Percentiles rank a stretch among this genome's conserved stretches.
phyloP scores from a whole-genome alignment of 2,797 vertebrate species.

The Graptemys geographica region DNA sequence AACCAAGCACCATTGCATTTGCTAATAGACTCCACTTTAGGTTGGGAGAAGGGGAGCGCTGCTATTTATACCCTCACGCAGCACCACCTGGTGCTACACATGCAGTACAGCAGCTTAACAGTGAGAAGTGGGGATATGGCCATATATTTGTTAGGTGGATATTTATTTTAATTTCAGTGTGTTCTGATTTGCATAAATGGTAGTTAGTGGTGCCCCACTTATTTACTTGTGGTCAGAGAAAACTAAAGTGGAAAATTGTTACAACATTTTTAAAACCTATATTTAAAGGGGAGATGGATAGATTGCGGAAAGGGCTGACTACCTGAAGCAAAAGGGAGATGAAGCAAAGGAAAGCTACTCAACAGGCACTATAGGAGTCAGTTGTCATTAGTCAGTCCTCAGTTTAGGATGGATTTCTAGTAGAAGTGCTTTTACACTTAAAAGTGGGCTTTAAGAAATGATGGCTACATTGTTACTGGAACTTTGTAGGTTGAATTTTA shows the following conservation, averaged over 20 bases:
- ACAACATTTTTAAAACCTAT: neutral
- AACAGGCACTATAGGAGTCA: neutral
- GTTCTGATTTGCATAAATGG: neutral
- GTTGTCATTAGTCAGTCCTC: neutral
- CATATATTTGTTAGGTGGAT: neutral
- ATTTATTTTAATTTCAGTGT: neutral
- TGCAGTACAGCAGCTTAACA: neutral
- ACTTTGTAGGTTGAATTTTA: neutral
- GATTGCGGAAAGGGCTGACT: neutral
- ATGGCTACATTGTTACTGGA: neutral
- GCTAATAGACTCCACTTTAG: neutral
- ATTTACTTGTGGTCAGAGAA: neutral
- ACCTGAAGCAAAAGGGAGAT: neutral
- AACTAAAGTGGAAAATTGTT: slow-evolving; percentile 10
- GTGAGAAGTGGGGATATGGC: neutral
- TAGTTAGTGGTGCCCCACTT: neutral
- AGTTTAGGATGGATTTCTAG: neutral
- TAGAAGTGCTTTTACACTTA: neutral
- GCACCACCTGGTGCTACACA: slow-evolving; percentile 28
- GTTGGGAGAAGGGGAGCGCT: neutral
- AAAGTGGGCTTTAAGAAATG: neutral
- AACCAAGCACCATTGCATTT: neutral
- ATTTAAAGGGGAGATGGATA: neutral
- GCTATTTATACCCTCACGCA: neutral
- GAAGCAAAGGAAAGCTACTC: neutral